These are phyloP conservation scores for Eupelmus urozonus DNA, from an alignment of 2,888 invertebrate genomes.

Conservation along the genomic window DNA sequence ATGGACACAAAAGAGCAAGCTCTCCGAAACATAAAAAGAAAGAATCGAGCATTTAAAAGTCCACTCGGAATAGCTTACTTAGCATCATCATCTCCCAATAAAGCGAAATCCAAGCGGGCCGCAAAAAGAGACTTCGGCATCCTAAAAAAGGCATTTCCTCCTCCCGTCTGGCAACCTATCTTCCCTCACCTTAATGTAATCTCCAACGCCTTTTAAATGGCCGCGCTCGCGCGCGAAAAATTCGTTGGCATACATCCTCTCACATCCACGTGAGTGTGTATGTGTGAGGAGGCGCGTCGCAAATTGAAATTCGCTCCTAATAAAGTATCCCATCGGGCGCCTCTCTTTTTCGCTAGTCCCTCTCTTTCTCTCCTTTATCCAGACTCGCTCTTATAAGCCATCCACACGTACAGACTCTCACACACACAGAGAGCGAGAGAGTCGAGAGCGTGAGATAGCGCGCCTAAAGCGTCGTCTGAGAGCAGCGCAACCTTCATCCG, in stretches of 20 bases:
- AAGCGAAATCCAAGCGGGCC: neutral
- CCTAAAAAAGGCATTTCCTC: too few relatives aligned
- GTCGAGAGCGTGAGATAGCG: slow-evolving; percentile 58
- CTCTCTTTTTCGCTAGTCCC: slow-evolving; percentile 27
- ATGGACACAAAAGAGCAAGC: neutral
- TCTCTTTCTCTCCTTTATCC: slow-evolving; percentile 55
- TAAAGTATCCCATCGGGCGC: slow-evolving; percentile 44
- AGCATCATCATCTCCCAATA: slow-evolving; percentile 4
- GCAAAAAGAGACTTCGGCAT: neutral
- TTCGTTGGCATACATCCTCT: neutral
- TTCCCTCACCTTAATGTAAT: too few relatives aligned
- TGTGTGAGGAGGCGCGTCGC: slow-evolving; percentile 3
- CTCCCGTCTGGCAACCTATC: too few relatives aligned
- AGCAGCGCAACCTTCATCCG: slow-evolving; percentile 72
- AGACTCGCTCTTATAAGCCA: neutral
- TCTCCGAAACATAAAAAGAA: too few relatives aligned
- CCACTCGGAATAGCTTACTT: slow-evolving; percentile 9
- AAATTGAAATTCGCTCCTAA: slow-evolving; percentile 51
- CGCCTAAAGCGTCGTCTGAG: slow-evolving; percentile 23
- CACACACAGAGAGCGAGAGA: slow-evolving; percentile 52
- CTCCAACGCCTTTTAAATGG: slow-evolving; percentile 30
- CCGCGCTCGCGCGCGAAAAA: slow-evolving; percentile 6
- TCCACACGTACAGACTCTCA: slow-evolving; percentile 8
- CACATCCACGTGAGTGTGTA: neutral
- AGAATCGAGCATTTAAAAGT: neutral